Base-by-base conservation (phyloP, 2,113 vertebrate species). In the Empidonax alnorum region DNA sequence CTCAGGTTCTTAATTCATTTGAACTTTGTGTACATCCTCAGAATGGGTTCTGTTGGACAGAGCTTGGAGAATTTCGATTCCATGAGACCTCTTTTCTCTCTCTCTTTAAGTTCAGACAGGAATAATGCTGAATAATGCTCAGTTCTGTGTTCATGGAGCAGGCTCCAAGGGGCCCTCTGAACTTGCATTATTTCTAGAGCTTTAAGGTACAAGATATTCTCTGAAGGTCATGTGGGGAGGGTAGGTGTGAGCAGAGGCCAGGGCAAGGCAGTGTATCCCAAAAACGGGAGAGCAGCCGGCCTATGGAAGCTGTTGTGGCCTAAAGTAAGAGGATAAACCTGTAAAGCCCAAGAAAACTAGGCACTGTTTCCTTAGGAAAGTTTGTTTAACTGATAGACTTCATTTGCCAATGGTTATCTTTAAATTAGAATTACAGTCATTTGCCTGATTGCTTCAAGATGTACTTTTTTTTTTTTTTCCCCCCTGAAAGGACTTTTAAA, bases 401-500 rank as follows among this genome's bases (percentile, higher is more conserved):
- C 39, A 96, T 97, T 95, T 97, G 68, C 55, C 73, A 83, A 37
- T 87, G 50, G 77, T 97, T 96, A 91, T 93, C 95, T 97, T 91
- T 69, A 85, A 91, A 88, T 93, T 92, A 89, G 63, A 93, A 75
- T 87, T 94, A 63, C 56, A 93, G 28, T 96, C 85, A 83, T 94
- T 93, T 59, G 69, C 68, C 93, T 90, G 81, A 97, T 97, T 86
- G 87, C 79, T 97, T 98, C 96, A 97, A 96, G 86, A 92, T 96
- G 93, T 72, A 12, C 42, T 44, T 61, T 39, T 79, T 46, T 79
- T 41, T 41, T 59, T 55, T 31, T 55, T 44, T 44, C 44, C 41
- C 39, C 39, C n/a, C 72, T 93, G 93, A 89, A 87, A 95, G 83
- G 68, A 47, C 71, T 59, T 50, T 75, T 63, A 82, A 94, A 95